Evolutionary conservation across 2,113 vertebrate species (phyloP).

Genomic region (Clarias gariepinus): DNA sequence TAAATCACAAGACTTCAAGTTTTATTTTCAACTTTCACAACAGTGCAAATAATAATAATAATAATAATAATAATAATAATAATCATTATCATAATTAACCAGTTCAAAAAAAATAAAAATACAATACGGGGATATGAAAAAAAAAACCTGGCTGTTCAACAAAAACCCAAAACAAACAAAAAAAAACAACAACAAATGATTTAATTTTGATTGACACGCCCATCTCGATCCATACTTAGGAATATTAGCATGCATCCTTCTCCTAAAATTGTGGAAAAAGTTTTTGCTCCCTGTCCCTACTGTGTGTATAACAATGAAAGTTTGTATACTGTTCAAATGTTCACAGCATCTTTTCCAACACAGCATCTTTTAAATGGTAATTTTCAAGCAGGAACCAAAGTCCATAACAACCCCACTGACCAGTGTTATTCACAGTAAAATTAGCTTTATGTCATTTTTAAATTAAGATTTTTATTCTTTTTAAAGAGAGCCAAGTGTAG

Average conservation of each 20-base stretch:
- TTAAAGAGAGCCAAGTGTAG: not conserved
- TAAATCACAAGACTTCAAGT: conserved; percentile 3
- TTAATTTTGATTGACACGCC: too few relatives aligned
- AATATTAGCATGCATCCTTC: too few relatives aligned
- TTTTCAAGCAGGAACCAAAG: not conserved
- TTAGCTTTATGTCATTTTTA: not conserved
- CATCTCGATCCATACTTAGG: too few relatives aligned
- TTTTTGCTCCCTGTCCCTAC: not conserved
- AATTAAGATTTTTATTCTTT: not conserved
- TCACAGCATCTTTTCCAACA: not conserved
- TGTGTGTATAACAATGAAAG: not conserved
- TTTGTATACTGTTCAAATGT: not conserved
- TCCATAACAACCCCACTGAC: not conserved
- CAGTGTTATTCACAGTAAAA: not conserved
- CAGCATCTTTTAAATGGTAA: not conserved
- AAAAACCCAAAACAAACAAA: not conserved
- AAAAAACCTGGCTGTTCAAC: not conserved
- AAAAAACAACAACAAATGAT: not conserved
- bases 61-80: conserved; percentile 74
- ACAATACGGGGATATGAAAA: not conserved
- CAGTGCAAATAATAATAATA: conserved; percentile 84
- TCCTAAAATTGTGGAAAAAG: not conserved
- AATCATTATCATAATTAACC: conserved; percentile 68
- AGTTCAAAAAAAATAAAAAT: conserved; percentile 29
- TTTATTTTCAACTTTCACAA: conserved; percentile 42